Evolutionary conservation across 2,113 vertebrate species (phyloP).

Genomic region (Emydocephalus ijimae): DNA sequence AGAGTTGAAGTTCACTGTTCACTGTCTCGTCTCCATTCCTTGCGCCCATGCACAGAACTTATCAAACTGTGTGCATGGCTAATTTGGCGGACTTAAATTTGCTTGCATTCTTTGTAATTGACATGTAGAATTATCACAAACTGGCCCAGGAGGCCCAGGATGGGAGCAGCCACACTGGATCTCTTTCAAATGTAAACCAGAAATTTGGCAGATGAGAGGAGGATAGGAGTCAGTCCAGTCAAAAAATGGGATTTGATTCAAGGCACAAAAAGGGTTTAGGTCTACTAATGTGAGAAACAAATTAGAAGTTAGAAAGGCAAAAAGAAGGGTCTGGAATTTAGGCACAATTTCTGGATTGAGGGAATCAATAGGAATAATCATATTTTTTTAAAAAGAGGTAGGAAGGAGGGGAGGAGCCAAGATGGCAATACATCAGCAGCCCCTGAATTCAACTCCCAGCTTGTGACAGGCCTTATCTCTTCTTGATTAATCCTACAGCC

Average conservation of each 20-base stretch:
- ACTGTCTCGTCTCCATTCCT: too few relatives aligned
- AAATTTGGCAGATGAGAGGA: neutral
- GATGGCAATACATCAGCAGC: neutral
- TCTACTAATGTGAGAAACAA: neutral
- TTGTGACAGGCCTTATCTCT: neutral
- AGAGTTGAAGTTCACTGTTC: too few relatives aligned
- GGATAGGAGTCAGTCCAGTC: neutral
- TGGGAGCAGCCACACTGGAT: neutral
- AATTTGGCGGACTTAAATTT: constrained; percentile 62
- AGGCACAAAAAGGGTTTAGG: neutral
- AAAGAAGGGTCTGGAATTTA: neutral
- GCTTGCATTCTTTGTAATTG: constrained; percentile 33
- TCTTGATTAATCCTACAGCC: neutral
- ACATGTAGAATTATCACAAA: constrained; percentile 20
- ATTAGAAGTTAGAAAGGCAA: neutral
- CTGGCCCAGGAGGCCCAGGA: neutral
- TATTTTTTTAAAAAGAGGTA: too few relatives aligned
- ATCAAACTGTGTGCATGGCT: too few relatives aligned
- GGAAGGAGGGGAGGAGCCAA: neutral
- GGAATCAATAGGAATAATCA: neutral
- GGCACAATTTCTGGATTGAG: neutral
- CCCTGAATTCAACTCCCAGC: neutral
- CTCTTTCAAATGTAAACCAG: neutral
- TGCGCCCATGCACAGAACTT: too few relatives aligned
- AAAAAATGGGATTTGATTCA: neutral